phyloP scores from a whole-genome alignment of 2,113 vertebrate genomes.

The Nycticorax nycticorax region DNA sequence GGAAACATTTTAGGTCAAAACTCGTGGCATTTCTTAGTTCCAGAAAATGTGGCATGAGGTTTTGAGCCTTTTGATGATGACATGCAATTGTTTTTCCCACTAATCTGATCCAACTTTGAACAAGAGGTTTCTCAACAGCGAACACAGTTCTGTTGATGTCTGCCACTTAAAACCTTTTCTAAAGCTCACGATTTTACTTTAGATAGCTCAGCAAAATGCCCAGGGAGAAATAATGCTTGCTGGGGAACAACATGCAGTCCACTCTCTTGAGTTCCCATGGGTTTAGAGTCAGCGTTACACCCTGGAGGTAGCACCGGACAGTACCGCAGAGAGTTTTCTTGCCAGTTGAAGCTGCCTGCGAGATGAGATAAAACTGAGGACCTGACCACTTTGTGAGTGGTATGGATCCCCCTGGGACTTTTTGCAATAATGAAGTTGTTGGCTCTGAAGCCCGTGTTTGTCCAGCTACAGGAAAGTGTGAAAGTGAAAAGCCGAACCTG shows the following conservation, averaged over 20 bases:
- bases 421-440: slow-evolving; percentile 5
- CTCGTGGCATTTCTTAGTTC: background rate
- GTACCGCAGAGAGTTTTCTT: background rate
- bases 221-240: background rate
- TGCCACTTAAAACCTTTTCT: background rate
- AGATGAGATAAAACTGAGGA: slow-evolving; percentile 9
- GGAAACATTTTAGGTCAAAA: background rate
- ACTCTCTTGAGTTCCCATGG: background rate
- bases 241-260: background rate
- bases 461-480: slow-evolving; percentile 1
- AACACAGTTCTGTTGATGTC: background rate
- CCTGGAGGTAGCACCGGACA: background rate
- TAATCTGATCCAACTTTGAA: background rate
- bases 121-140: background rate
- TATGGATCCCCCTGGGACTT: background rate
- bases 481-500: slow-evolving; percentile 34
- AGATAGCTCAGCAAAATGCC: background rate
- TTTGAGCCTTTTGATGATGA: background rate
- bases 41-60: background rate
- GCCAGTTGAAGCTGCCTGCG: background rate
- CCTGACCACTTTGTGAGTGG: background rate
- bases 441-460: background rate
- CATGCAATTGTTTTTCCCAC: background rate
- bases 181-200: background rate
- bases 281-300: background rate